phyloP scores from a whole-genome alignment of 2,113 vertebrate species.

The Mus musculus region DNA sequence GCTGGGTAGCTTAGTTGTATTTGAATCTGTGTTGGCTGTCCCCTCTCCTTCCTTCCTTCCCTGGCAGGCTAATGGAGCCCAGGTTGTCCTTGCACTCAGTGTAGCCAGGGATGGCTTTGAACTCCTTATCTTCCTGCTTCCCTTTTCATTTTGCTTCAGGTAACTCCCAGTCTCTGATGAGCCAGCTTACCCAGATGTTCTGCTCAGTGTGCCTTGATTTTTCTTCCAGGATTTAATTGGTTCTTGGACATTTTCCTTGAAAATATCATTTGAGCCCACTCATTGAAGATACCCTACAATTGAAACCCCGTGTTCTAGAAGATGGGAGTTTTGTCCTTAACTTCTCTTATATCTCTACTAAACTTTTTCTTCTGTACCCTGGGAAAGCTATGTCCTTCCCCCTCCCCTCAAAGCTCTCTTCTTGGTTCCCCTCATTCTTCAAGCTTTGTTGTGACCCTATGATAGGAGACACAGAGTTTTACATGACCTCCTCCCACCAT shows the following conservation, averaged over 20 bases:
- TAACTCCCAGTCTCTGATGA: neutral
- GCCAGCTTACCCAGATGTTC: neutral
- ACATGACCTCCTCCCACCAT: neutral
- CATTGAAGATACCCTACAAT: neutral
- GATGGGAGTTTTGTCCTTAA: neutral
- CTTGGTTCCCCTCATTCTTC: neutral
- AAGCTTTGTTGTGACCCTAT: neutral
- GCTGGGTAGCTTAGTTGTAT: neutral
- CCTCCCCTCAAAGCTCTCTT: neutral
- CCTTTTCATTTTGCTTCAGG: neutral
- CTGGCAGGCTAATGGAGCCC: neutral
- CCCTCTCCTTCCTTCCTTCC: neutral
- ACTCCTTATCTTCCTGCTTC: neutral
- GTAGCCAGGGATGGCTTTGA: neutral
- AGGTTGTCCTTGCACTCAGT: neutral
- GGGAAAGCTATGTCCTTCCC: neutral
- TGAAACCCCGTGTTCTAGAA: neutral
- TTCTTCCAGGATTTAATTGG: neutral
- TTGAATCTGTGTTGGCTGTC: neutral
- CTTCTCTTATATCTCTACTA: neutral
- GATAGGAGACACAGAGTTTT: neutral
- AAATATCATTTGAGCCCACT: neutral
- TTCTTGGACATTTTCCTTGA: neutral
- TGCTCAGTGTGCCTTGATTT: neutral
- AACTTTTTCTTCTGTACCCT: neutral